A percentile compares a stretch with the other conserved stretches of the same genome.
Conservation (phyloP, 30 jellyfish, hydroid and myxozoan genomes). For the Haliclystus octoradiatus region DNA sequence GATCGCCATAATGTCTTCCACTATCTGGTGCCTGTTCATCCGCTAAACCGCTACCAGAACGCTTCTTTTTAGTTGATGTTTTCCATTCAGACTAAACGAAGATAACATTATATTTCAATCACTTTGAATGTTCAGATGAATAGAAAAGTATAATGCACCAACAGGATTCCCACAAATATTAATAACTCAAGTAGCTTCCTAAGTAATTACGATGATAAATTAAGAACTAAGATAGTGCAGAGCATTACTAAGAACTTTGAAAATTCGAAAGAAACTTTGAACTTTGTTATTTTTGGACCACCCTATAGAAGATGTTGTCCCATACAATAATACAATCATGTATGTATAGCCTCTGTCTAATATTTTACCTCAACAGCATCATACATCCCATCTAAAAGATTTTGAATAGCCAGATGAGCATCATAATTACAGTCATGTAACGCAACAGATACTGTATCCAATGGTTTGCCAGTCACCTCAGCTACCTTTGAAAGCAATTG, state of each 20-base stretch:
- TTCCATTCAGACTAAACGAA: constrained; percentile 76
- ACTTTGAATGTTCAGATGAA: background rate
- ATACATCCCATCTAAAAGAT: constrained; percentile 63
- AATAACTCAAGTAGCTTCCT: no score
- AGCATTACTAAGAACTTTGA: no score
- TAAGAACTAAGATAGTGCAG: no score
- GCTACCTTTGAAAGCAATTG: constrained; percentile 34
- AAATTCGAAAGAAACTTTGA: no score
- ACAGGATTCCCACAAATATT: no score
- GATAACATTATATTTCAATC: background rate
- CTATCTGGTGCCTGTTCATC: constrained; percentile 20
- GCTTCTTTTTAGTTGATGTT: constrained; percentile 58
- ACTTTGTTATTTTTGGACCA: no score
- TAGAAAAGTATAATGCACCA: background rate
- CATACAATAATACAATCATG: no score
- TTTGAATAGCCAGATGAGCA: constrained; percentile 59
- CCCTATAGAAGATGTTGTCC: no score
- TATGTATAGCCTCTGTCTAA: no score
- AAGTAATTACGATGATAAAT: no score
- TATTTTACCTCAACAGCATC: constrained; percentile 31
- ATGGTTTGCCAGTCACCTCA: constrained; percentile 64
- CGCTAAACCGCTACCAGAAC: constrained; percentile 9
- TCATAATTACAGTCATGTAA: constrained; percentile 88
- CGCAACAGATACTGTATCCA: constrained; percentile 73
- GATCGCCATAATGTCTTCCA: constrained; percentile 20